Base-by-base conservation (phyloP, 2,113 vertebrate species). In the Callocephalon fimbriatum region DNA sequence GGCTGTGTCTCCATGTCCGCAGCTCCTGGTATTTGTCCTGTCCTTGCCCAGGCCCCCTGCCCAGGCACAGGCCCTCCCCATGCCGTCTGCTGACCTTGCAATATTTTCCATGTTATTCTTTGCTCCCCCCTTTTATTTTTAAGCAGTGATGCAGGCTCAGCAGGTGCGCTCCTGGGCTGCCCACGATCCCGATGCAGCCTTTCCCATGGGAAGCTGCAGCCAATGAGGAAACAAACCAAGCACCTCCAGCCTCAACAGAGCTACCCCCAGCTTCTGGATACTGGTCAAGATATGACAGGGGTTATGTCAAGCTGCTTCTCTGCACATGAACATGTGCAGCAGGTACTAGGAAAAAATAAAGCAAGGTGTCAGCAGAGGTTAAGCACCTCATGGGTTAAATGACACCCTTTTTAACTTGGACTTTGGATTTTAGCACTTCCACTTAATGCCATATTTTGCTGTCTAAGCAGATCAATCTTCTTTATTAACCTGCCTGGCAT, bases 41-140 rank as follows among this genome's bases (percentile, higher is more conserved):
- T 45, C 75, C 75, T 65, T 88, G 58, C 44, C 37, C 79, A 80
- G 79, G 51, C 3, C 14, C 47, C 63, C 77, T 40, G 70, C 15
- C 9, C 31, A 47, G 42, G 70, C 88, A 82, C 0, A 2, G 86
- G 62, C 32, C 44, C 72, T 91, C 61, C 27, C 40, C 37, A 10
- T 5, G 2, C 56, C 4, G 1, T 40, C 68, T 88, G 92, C 93
- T 94, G 96, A 86, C 79, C 82, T 71, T 92, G 90, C 88, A 86
- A 83, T 90, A 67, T 93, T 94, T 95, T 92, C 92, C 82, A 0
- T 51, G 62, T 88, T 91, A 44, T 82, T 68, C 61, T 79, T 88
- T 65, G 62, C 92, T 94, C 74, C 88, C 58, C 48, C n/a, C 45
- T 82, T 83, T 94, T 79, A 85, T 95, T 94, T 95, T 94, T 92